Evolutionary conservation across 2,888 invertebrate genomes (phyloP), one percentile per base, ranked within the genome.

Genomic region (Phyllotreta cruciferae): DNA sequence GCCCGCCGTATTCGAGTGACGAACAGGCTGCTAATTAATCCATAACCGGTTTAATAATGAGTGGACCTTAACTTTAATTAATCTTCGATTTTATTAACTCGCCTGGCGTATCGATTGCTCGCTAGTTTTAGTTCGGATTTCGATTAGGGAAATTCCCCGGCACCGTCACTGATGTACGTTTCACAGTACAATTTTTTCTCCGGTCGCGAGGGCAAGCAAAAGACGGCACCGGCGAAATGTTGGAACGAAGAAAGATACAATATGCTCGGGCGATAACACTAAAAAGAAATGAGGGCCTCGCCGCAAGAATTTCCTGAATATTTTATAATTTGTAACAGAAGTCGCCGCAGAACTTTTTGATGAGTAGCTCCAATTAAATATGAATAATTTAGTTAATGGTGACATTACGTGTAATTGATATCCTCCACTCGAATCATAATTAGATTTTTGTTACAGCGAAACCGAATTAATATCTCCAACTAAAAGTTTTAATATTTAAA

Each of bases 331-430:
- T 77, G 80, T 75, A 80, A 80, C 79, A 79, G 79, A 79, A 79
- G 80, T 80, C 79, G 79, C 78, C 78, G 38, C 44, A 35, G 37
- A 80, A 80, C 76, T 81, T 81, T 80, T 80, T 79, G 80, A 80
- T 80, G 80, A 78, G 78, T 77, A 73, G 74, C 71, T 73, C 79
- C 80, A 80, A 80, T 80, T 80, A 80, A 78, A 80, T 77, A 74
- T 80, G 80, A 80, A 80, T 80, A 80, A 80, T 80, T 80, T 77
- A 80, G 78, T 78, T 79, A 78, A 79, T 79, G 79, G 75, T 73
- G 77, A 78, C 80, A 79, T 80, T 79, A 78, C 73, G 64, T 76
- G 79, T 80, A 80, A 80, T 79, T 80, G 80, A 80, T 80, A 80
- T 79, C 76, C 76, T 71, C 66, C 66, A 70, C 74, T 73, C 65